phyloP scores from a whole-genome alignment of 2,113 vertebrate species.

The Dunckerocampus dactyliophorus region DNA sequence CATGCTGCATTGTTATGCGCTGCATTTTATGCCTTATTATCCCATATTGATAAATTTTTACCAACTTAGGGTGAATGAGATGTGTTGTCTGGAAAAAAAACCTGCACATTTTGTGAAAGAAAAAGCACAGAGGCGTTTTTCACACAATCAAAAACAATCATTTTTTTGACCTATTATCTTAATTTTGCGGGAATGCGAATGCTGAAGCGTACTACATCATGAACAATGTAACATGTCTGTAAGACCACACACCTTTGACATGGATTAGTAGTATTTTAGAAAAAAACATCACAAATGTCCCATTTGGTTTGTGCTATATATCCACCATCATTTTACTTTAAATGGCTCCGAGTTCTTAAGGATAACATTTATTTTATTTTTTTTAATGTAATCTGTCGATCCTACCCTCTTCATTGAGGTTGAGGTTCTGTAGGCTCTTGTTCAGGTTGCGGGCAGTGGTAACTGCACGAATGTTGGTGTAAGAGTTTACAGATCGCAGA shows the following conservation, averaged over 20 bases:
- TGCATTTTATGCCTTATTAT: too few species aligned
- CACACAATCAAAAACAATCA: too few species aligned
- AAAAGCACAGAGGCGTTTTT: too few species aligned
- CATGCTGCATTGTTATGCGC: too few species aligned
- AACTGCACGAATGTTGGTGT: slow-evolving; percentile 93
- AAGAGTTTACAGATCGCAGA: slow-evolving; percentile 94
- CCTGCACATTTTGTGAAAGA: too few species aligned
- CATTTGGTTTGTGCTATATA: neutral
- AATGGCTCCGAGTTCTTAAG: neutral
- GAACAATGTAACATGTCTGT: too few species aligned
- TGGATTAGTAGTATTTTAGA: neutral
- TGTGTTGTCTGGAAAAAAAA: too few species aligned
- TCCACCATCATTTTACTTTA: neutral
- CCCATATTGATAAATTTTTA: too few species aligned
- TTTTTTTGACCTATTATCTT: too few species aligned
- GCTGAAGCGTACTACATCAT: neutral
- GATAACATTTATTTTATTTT: neutral
- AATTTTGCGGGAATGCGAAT: too few species aligned
- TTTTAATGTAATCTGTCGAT: neutral
- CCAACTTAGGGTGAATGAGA: too few species aligned
- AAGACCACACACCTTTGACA: slow-evolving; percentile 7
- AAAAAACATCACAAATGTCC: too few species aligned
- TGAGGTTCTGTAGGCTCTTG: slow-evolving; percentile 98
- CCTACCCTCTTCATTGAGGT: slow-evolving; percentile 91
- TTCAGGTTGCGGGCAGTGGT: slow-evolving; percentile 88